These are phyloP conservation scores for Pectinophora gossypiella DNA, from an alignment of 1,140 invertebrate genomes.

Conservation along the genomic window DNA sequence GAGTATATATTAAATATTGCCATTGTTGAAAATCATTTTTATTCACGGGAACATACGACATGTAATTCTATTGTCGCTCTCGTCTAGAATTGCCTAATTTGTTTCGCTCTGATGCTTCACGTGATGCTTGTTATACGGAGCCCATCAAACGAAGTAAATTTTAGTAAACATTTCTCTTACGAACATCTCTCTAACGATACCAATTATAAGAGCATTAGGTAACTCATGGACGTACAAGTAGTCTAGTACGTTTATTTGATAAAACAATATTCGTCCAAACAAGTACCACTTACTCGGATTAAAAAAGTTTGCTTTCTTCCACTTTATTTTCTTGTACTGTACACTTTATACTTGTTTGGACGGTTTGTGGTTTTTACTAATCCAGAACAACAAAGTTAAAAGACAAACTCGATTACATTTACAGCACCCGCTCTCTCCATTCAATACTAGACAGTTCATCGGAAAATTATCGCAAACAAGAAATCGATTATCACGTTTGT, in stretches of 20 bases:
- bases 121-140: constrained; percentile 17
- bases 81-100: constrained; percentile 21
- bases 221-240: too few relatives aligned
- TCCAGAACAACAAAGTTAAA: too few relatives aligned
- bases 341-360: too few relatives aligned
- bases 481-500: constrained; percentile 40
- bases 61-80: constrained; percentile 29
- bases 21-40: background rate
- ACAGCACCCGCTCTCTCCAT: background rate
- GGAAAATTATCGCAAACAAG: constrained; percentile 29
- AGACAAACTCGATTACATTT: background rate
- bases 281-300: too few relatives aligned
- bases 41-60: background rate
- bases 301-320: too few relatives aligned
- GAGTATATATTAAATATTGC: background rate
- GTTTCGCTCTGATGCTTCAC: constrained; percentile 18
- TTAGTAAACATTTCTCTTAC: background rate
- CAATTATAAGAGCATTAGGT: constrained; percentile 26
- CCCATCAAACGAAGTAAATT: constrained; percentile 16
- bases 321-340: too few relatives aligned
- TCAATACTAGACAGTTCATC: background rate
- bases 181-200: constrained; percentile 8
- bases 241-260: too few relatives aligned
- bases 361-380: too few relatives aligned
- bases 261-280: too few relatives aligned